Conservation (phyloP, 1,140 invertebrate species). For the Lutraria rhynchaena region DNA sequence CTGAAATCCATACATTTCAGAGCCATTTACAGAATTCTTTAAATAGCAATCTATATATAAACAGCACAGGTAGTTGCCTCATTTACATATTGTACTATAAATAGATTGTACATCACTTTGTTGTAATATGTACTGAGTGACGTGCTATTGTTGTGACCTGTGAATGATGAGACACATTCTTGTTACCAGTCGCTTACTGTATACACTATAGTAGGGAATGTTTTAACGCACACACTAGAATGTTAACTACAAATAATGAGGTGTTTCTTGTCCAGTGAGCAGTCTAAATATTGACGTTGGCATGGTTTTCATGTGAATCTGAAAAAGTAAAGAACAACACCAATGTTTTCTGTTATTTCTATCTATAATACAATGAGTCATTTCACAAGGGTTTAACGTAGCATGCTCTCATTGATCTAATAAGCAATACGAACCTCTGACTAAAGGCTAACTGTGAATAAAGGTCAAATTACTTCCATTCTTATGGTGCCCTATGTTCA, state of each 20-base stretch:
- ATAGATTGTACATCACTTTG: background rate
- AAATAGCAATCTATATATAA: too few relatives aligned
- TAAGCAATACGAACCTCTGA: too few relatives aligned
- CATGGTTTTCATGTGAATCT: constrained; percentile 99
- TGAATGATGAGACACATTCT: background rate
- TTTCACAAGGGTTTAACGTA: too few relatives aligned
- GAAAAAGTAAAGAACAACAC: constrained; percentile 78
- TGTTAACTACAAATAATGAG: constrained; percentile 92
- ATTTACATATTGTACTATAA: background rate
- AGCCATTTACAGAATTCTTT: too few relatives aligned
- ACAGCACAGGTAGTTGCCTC: too few relatives aligned
- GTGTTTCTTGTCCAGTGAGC: constrained; percentile 99
- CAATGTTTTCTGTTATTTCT: too few relatives aligned
- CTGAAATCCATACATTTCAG: too few relatives aligned
- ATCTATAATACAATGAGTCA: too few relatives aligned
- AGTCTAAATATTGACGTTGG: constrained; percentile 99
- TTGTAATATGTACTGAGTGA: background rate
- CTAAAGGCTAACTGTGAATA: too few relatives aligned
- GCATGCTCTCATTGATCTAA: too few relatives aligned
- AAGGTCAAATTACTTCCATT: too few relatives aligned
- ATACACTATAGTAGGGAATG: background rate
- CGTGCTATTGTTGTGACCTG: background rate
- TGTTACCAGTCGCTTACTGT: background rate
- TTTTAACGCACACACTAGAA: background rate
- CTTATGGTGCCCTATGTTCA: too few relatives aligned